Base-by-base conservation (phyloP, 2,797 vertebrate genomes). In the Tenualosa thibaudeaui region DNA sequence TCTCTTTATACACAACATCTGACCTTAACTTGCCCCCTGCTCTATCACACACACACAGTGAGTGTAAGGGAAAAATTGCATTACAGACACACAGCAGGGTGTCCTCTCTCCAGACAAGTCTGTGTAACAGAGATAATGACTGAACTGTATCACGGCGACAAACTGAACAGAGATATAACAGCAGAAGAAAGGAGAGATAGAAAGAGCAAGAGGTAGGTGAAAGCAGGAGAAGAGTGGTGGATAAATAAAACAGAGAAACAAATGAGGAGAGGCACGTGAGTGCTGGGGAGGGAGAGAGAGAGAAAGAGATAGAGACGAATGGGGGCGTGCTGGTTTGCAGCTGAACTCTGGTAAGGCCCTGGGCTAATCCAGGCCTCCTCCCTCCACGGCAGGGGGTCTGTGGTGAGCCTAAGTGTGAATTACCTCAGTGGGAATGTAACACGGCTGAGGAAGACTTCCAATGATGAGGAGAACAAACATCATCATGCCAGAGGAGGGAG, bases 311-410 rank as follows among this genome's bases (percentile, higher is more conserved):
- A 81, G 49, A 65, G 24, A 71, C n/a, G 3, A 37, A 10, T 37
- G 65, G 65, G 26, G 65, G 58, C 8, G 58, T 62, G 58, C n/a
- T 24, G 58, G n/a, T 60, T n/a, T 24, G n/a, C 58, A 62, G 68
- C n/a, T 46, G 78, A 82, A 82, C 83, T 82, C 81, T 56, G 49
- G 53, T 75, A 60, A 65, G 37, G 81, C 85, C 86, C 83, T 53
- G 78, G 83, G 87, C 82, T 87, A 86, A 88, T 84, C 83, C 82
- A 83, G 81, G 83, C 85, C 86, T 84, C 87, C 87, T 87, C 83
- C 86, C 81, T 75, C 37, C 71, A 0, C 88, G 85, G 86, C 85
- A 83, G 86, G 87, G 53, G 81, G 13, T 22, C 84, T 86, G 50
- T 22, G 81, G 75, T 87, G 60, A 84, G 58, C 88, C 82, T 87